Evolutionary conservation across 2,888 invertebrate species (phyloP), one percentile per base, ranked within the genome.

Genomic region (Diaperis boleti): DNA sequence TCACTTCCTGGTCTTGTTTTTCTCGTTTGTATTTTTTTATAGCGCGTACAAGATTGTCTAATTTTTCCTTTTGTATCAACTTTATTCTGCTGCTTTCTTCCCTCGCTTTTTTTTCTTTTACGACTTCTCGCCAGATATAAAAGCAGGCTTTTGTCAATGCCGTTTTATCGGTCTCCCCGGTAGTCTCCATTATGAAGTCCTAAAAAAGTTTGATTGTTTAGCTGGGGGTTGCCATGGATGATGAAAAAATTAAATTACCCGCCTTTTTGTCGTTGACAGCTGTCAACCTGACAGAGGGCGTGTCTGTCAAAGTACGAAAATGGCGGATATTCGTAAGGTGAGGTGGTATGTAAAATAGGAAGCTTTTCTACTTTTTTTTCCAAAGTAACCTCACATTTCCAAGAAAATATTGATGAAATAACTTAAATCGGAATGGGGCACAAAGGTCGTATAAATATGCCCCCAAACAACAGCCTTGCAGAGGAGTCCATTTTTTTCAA

Each of bases 41-140:
- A 11, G 62, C 68, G 35, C 72, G 64, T 10, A 79, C 66, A 20
- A 79, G 76, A n/a, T 64, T 57, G 13, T 76, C 72, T 11, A 78
- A 68, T 67, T 78, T 77, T 60, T 72, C 65, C 26, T 68, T 67
- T 52, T 71, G 67, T 11, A 69, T 60, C 39, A 62, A 11, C 59
- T 67, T 63, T 3, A 42, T 45, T 37, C 65, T 49, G 5, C 52
- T 22, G 10, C 50, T 29, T 49, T 60, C 47, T 1, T n/a, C 35
- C 45, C 62, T 62, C 22, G 69, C 64, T 33, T 68, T 69, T 66
- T 69, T 69, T 1, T 26, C 15, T 52, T 62, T 64, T 2, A 68
- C 56, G 14, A 29, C 17, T 3, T 52, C 31, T 62, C 69, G 70
- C 76, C 76, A 76, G 18, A 57, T 45, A 35, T 52, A 22, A 60